Evolutionary conservation across 2,888 invertebrate genomes (phyloP), one percentile per base, ranked within the genome.

Genomic region (Trypoxylon attenuatum): DNA sequence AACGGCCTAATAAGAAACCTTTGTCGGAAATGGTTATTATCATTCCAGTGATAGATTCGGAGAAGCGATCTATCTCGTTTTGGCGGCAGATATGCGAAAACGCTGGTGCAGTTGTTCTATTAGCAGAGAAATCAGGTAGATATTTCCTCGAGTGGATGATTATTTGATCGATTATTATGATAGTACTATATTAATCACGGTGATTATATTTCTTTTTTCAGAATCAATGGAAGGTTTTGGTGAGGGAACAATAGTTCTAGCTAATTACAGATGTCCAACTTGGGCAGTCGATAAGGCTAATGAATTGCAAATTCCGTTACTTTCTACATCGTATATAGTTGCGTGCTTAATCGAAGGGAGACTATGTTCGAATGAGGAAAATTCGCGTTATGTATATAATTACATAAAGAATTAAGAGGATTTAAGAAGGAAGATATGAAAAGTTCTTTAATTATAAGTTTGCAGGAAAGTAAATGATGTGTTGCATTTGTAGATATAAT

Each of bases 321-420:
- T 93, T 0, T 91, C 92, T 0, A 91, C 92, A 0, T 90, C 90
- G 1, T 94, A 93, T 93, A 88, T 93, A 0, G 89, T 91, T 2
- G 93, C 94, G 76, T 91, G 91, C 73, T 87, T 94, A 33, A 90
- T 94, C 62, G 90, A 91, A 73, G 91, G 91, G 1, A 88, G 88
- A 54, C 84, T 89, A 27, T 85, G 90, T 66, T 76, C 87, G 0
- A 89, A 89, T 5, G 88, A 89, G 73, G 85, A 87, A 60, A 89
- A 90, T 83, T 87, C 87, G 45, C 89, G 88, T 84, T 90, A 90
- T 78, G 89, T 89, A 66, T 89, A 90, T 71, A 89, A 89, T 84
- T 90, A 89, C 22, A 59, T 51, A 23, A 21, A 42, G 45, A 68
- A 63, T 21, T 73, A 70, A 54, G 41, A 42, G 45, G 18, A 43